phyloP scores from a whole-genome alignment of 2,888 invertebrate genomes.

The Psococerastis gibbosa region DNA sequence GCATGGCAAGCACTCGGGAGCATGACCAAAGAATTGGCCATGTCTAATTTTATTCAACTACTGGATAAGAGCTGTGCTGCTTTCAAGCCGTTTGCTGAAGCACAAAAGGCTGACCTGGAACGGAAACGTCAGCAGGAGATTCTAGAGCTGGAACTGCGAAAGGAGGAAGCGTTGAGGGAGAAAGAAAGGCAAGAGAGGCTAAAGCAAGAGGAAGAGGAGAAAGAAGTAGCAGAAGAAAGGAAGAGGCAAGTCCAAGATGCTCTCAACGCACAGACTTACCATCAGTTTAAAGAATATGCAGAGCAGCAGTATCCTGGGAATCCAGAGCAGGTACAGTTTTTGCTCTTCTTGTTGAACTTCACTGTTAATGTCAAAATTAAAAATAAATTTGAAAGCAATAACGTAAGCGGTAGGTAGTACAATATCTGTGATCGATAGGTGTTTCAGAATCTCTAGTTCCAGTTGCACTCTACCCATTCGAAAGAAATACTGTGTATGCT shows the following conservation, averaged over 20 bases:
- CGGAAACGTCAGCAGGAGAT: conserved; percentile 40
- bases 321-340: conserved; percentile 30
- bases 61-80: conserved; percentile 75
- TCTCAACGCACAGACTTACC: conserved; percentile 83
- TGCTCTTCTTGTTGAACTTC: conserved; percentile 9
- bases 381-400: no score
- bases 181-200: conserved; percentile 44
- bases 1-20: conserved; percentile 88
- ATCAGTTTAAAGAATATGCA: conserved; percentile 78
- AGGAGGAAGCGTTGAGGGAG: conserved; percentile 28
- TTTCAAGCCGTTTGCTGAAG: conserved; percentile 79
- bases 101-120: conserved; percentile 72
- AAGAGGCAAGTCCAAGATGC: conserved; percentile 79
- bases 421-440: no score
- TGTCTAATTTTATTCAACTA: conserved; percentile 78
- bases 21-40: conserved; percentile 68
- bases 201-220: conserved; percentile 39
- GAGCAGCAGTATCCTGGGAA: conserved; percentile 66
- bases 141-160: conserved; percentile 32
- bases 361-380: no score
- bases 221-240: conserved; percentile 30
- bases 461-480: no score
- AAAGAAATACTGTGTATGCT: no score
- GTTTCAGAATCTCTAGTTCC: no score
- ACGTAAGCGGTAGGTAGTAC: no score